Conservation (phyloP, 2,888 invertebrate genomes). For the Acholoe squamosa region DNA sequence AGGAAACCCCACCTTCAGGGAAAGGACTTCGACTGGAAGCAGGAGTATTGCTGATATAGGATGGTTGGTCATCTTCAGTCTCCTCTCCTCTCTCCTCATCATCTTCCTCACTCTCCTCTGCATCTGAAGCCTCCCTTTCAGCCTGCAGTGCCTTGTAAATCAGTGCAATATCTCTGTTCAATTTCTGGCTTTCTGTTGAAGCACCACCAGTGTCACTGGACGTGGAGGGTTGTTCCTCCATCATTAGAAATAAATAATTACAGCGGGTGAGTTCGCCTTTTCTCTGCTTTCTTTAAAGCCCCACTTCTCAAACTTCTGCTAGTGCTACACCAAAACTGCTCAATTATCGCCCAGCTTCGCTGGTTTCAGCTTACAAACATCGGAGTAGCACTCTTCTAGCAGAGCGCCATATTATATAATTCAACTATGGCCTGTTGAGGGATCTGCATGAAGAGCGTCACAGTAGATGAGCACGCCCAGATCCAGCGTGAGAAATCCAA, state of each 20-base stretch:
- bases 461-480: neutral
- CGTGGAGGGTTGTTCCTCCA: too few relatives aligned
- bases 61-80: neutral
- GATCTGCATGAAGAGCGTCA: neutral
- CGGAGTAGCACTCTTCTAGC: neutral
- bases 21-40: too few relatives aligned
- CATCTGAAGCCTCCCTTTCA: neutral
- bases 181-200: neutral
- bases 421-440: too few relatives aligned
- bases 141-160: conserved; percentile 20
- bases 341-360: conserved; percentile 4
- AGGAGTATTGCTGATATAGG: too few relatives aligned
- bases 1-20: too few relatives aligned
- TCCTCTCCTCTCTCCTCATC: neutral
- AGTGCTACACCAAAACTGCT: too few relatives aligned
- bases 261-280: too few relatives aligned
- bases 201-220: neutral
- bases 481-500: conserved; percentile 22
- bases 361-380: too few relatives aligned
- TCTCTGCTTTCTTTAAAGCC: too few relatives aligned
- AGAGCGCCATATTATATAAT: neutral
- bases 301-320: too few relatives aligned
- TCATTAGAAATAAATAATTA: too few relatives aligned
- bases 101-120: neutral
- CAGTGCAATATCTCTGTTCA: conserved; percentile 21